Conservation (phyloP, 2,797 vertebrate genomes). For the Phataginus tetradactyla region DNA sequence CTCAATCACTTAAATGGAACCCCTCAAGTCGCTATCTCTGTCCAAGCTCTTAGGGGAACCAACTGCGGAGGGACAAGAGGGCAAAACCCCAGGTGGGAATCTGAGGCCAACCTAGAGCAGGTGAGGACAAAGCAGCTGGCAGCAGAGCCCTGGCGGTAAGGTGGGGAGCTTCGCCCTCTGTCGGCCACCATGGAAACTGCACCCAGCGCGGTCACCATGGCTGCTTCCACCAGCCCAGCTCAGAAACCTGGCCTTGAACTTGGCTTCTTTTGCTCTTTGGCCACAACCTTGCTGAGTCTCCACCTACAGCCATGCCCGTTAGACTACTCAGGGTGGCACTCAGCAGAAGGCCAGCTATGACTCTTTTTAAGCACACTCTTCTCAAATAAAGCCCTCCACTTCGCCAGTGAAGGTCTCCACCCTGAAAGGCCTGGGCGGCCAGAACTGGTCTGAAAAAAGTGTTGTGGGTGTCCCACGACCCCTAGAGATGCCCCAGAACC, state of each 20-base stretch:
- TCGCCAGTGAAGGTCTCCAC: background rate
- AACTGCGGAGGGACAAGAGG: background rate
- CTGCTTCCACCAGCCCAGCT: too few relatives aligned
- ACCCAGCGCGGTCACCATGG: rapidly evolving
- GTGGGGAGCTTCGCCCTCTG: conserved; percentile 57
- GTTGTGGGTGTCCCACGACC: rapidly evolving
- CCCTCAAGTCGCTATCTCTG: rapidly evolving
- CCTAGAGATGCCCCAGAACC: background rate
- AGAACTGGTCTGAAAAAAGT: too few relatives aligned
- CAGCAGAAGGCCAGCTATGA: background rate
- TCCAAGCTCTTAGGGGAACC: background rate
- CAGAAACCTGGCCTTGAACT: background rate
- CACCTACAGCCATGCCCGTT: too few relatives aligned
- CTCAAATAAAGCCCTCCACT: background rate
- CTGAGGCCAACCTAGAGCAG: background rate
- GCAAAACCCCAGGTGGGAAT: too few relatives aligned
- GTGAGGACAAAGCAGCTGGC: background rate
- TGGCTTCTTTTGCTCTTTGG: background rate
- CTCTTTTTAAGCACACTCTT: background rate
- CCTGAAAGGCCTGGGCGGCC: rapidly evolving
- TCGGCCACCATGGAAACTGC: background rate
- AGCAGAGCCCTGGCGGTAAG: background rate
- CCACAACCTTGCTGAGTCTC: background rate
- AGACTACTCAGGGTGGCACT: background rate
- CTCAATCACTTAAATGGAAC: background rate